These are phyloP conservation scores for Lepisosteus osseus DNA, from an alignment of 2,113 vertebrate genomes.

Conservation along the genomic window DNA sequence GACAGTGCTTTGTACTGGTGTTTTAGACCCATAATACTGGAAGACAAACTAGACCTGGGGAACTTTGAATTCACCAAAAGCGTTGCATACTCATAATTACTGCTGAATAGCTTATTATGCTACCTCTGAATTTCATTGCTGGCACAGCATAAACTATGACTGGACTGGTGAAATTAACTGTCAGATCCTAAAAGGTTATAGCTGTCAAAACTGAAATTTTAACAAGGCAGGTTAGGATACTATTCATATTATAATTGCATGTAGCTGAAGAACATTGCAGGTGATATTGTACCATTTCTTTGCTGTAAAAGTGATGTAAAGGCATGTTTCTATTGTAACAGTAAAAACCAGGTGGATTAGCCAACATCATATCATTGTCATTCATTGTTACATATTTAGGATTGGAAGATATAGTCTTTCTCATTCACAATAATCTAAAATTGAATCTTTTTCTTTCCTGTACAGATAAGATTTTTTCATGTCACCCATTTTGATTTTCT, in stretches of 20 bases:
- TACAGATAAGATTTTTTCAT: too few relatives aligned
- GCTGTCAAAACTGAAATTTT: slow-evolving; percentile 16
- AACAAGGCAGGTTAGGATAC: slow-evolving; percentile 11
- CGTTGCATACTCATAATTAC: neutral
- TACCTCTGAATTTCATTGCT: neutral
- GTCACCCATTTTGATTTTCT: too few relatives aligned
- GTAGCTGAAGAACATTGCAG: slow-evolving; percentile 2
- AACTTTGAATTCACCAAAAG: neutral
- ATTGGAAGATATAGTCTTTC: slow-evolving; percentile 24
- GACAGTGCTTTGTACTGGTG: neutral
- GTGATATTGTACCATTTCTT: slow-evolving; percentile 18
- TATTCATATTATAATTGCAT: slow-evolving; percentile 4
- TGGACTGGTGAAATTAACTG: slow-evolving; percentile 24
- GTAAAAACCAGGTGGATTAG: slow-evolving; percentile 13
- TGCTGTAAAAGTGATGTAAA: slow-evolving; percentile 1
- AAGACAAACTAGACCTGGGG: too few relatives aligned
- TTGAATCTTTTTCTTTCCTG: slow-evolving; percentile 22
- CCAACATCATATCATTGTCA: slow-evolving; percentile 7
- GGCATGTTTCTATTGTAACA: slow-evolving; percentile 6
- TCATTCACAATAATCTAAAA: slow-evolving; percentile 26
- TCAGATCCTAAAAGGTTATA: slow-evolving; percentile 29
- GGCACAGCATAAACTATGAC: neutral
- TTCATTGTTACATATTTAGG: slow-evolving; percentile 15
- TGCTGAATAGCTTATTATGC: neutral
- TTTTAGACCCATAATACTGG: neutral